phyloP scores from a whole-genome alignment of 2,113 vertebrate species.

The Aspiorhynchus laticeps region DNA sequence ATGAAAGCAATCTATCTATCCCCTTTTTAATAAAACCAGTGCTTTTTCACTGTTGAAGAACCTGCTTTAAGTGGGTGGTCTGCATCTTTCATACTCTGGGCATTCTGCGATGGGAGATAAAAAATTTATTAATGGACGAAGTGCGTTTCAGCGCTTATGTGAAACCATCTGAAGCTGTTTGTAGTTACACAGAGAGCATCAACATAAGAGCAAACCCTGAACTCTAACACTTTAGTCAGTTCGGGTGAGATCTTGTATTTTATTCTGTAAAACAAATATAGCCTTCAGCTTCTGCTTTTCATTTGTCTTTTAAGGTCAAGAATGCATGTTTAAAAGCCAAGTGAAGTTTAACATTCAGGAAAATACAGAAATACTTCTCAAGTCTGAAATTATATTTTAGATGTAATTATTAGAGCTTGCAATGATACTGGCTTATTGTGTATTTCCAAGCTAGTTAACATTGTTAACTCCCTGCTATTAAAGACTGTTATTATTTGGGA shows the following conservation, averaged over 20 bases:
- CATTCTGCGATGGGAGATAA: background rate
- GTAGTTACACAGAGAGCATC: background rate
- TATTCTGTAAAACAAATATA: slow-evolving; percentile 21
- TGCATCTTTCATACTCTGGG: background rate
- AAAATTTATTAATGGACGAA: background rate
- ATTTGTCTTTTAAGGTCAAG: slow-evolving; percentile 3
- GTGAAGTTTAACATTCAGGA: background rate
- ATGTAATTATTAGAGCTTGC: background rate
- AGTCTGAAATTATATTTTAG: background rate
- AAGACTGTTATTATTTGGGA: background rate
- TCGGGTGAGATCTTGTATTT: background rate
- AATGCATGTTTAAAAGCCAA: slow-evolving; percentile 24
- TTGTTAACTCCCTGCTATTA: background rate
- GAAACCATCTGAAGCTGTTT: background rate
- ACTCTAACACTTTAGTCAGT: slow-evolving; percentile 7
- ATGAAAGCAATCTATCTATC: background rate
- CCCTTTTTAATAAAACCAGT: background rate
- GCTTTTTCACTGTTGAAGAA: slow-evolving; percentile 1
- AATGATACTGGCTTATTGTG: background rate
- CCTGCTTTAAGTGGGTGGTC: background rate
- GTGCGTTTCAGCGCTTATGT: background rate
- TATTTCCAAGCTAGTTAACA: background rate
- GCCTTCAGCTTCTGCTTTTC: background rate
- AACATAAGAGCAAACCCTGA: slow-evolving; percentile 31
- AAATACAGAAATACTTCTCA: slow-evolving; percentile 9